Conservation (phyloP, 2,797 vertebrate species). For the Gouania willdenowi region DNA sequence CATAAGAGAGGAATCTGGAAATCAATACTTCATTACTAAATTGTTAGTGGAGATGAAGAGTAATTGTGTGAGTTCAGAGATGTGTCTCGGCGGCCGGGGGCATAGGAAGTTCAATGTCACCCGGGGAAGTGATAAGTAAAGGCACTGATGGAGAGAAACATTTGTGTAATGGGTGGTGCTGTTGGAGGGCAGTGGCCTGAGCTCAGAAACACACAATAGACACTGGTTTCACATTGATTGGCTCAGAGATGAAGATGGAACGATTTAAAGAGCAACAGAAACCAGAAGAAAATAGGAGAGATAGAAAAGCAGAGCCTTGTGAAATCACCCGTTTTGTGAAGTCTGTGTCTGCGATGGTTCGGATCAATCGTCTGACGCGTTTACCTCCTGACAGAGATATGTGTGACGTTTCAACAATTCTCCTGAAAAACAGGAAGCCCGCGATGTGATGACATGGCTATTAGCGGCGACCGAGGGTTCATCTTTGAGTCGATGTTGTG, state of each 20-base stretch:
- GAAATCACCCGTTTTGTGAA: slow-evolving; percentile 48
- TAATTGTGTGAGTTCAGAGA: slow-evolving; percentile 86
- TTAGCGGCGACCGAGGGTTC: slow-evolving; percentile 21
- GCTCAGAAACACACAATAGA: slow-evolving; percentile 71
- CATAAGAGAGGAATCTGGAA: slow-evolving; percentile 97
- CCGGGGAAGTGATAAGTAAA: slow-evolving; percentile 75
- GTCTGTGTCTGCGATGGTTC: slow-evolving; percentile 29
- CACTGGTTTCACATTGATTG: slow-evolving; percentile 76
- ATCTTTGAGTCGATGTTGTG: slow-evolving; percentile 31
- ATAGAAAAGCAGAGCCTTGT: slow-evolving; percentile 17
- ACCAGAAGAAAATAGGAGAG: slow-evolving; percentile 22
- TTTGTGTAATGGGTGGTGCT: slow-evolving; percentile 70
- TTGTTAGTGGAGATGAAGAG: slow-evolving; percentile 98
- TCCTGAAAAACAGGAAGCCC: slow-evolving; percentile 24
- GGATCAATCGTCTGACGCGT: slow-evolving; percentile 34
- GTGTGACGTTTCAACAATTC: slow-evolving; percentile 33
- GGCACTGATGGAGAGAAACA: slow-evolving; percentile 81
- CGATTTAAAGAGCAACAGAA: slow-evolving; percentile 51
- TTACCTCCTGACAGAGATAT: slow-evolving; percentile 45
- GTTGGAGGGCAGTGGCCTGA: slow-evolving; percentile 55
- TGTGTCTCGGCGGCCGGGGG: slow-evolving; percentile 83
- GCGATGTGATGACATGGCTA: slow-evolving; percentile 33
- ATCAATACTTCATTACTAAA: slow-evolving; percentile 99
- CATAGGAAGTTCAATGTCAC: slow-evolving; percentile 90
- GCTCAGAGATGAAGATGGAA: slow-evolving; percentile 71